Evolutionary conservation across 1,140 invertebrate genomes (phyloP).

Genomic region (Carposina sasakii): DNA sequence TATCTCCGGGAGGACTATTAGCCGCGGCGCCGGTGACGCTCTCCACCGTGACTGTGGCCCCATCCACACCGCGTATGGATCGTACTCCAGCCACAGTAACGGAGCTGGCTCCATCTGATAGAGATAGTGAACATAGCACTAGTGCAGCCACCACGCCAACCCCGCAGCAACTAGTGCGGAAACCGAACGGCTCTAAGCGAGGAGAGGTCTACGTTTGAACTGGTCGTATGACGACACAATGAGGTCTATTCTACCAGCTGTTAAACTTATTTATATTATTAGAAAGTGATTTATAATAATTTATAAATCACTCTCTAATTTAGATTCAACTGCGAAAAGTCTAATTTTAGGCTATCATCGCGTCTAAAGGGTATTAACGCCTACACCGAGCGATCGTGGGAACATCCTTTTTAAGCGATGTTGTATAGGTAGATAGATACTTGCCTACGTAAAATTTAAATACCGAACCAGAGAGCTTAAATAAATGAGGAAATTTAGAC

Average conservation of each 20-base stretch:
- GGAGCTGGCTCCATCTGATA: conserved; percentile 45
- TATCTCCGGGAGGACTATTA: conserved; percentile 76
- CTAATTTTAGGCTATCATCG: too few species aligned
- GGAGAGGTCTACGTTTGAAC: conserved; percentile 73
- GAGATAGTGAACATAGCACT: conserved; percentile 51
- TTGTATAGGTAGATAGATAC: too few species aligned
- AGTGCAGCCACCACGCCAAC: conserved; percentile 38
- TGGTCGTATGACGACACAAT: conserved; percentile 8
- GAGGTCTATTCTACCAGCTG: conserved; percentile 1
- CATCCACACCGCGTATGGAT: conserved; percentile 51
- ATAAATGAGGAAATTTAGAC: too few species aligned
- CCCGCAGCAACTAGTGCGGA: conserved; percentile 42
- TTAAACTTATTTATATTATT: conserved; percentile 15
- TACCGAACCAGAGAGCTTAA: too few species aligned
- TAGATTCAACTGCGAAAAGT: too few species aligned
- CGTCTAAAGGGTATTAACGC: too few species aligned
- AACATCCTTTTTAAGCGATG: too few species aligned
- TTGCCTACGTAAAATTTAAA: too few species aligned
- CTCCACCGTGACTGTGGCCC: conserved; percentile 57
- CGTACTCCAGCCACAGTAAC: conserved; percentile 47
- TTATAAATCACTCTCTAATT: too few species aligned
- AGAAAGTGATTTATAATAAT: conserved; percentile 18
- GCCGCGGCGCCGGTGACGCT: conserved; percentile 71
- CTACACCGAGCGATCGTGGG: too few species aligned
- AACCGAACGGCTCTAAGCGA: conserved; percentile 63